Evolutionary conservation across 2,113 vertebrate species (phyloP).

Genomic region (Calidris pygmaea): DNA sequence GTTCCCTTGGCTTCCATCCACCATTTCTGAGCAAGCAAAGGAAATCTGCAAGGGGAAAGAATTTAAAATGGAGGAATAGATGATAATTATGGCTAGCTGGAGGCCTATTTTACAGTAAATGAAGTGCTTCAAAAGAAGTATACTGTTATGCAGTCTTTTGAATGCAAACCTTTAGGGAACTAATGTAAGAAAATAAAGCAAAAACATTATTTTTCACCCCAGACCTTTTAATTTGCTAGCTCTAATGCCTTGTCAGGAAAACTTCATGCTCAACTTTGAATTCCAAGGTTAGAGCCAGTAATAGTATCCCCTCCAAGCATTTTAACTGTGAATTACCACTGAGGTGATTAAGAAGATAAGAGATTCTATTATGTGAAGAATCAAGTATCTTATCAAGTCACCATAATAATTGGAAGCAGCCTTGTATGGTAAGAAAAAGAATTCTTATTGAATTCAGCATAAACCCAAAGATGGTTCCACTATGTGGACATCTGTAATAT

Average conservation of each 20-base stretch:
- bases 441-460: background rate
- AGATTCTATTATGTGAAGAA: background rate
- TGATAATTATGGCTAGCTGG: slow-evolving; percentile 37
- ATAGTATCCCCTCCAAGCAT: background rate
- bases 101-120: slow-evolving; percentile 18
- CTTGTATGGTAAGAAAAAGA: background rate
- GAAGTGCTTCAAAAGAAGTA: slow-evolving; percentile 10
- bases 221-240: background rate
- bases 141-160: background rate
- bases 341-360: background rate
- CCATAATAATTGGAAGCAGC: background rate
- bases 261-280: slow-evolving; percentile 16
- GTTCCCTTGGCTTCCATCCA: background rate
- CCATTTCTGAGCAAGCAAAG: slow-evolving; percentile 8
- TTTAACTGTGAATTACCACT: background rate
- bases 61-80: background rate
- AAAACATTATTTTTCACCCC: background rate
- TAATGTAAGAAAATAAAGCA: background rate
- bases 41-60: background rate
- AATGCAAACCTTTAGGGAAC: background rate
- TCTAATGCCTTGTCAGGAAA: background rate
- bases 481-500: background rate
- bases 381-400: background rate
- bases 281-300: background rate
- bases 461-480: background rate